Conservation (phyloP, 2,888 invertebrate species). For the Acrobasis repandana region DNA sequence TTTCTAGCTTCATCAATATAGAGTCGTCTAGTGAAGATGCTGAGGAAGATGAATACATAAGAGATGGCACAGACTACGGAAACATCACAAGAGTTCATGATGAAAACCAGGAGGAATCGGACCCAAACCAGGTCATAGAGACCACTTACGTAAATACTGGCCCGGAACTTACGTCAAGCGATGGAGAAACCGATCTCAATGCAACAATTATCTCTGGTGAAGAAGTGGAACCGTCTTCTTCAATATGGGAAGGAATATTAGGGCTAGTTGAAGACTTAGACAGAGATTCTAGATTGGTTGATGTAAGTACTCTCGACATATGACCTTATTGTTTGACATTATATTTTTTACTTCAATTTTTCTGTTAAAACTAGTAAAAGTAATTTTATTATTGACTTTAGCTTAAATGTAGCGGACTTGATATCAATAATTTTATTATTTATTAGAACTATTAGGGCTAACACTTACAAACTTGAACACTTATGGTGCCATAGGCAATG, state of each 20-base stretch:
- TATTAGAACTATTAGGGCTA: no score
- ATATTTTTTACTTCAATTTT: neutral
- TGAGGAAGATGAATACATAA: slow-evolving; percentile 76
- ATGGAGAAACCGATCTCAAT: slow-evolving; percentile 64
- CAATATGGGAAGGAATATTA: slow-evolving; percentile 74
- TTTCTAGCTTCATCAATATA: slow-evolving; percentile 84
- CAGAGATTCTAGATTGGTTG: slow-evolving; percentile 55
- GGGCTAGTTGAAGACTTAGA: slow-evolving; percentile 71
- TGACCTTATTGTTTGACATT: neutral
- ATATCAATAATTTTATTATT: no score
- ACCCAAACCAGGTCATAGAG: slow-evolving; percentile 52
- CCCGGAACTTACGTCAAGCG: slow-evolving; percentile 51
- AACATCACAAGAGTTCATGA: slow-evolving; percentile 65
- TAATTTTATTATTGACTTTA: no score
- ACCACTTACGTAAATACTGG: slow-evolving; percentile 58
- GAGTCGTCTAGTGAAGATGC: slow-evolving; percentile 86
- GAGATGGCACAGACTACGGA: slow-evolving; percentile 76
- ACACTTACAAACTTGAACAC: no score
- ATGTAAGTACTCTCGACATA: slow-evolving; percentile 53
- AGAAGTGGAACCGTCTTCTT: slow-evolving; percentile 58
- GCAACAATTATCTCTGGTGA: slow-evolving; percentile 65
- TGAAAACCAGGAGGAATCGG: slow-evolving; percentile 45
- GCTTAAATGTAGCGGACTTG: no score
- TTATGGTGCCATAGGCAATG: no score
- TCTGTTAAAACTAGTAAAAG: no score